Conservation (phyloP, 2,797 vertebrate species). For the Pterois miles region DNA sequence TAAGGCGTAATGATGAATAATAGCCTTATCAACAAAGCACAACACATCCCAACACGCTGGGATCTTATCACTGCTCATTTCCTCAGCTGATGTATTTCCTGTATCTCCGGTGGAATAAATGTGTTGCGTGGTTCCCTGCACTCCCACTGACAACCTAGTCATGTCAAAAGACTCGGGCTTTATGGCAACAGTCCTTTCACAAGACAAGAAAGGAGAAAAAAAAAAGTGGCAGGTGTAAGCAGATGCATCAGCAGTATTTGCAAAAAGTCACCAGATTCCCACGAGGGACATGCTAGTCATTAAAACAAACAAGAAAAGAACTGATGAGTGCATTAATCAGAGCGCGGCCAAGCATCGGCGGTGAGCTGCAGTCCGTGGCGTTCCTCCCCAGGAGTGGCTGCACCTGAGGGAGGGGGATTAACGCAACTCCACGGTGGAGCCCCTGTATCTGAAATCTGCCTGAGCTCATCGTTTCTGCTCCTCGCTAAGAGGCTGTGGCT, state of each 20-base stretch:
- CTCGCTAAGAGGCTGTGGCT: conserved; percentile 56
- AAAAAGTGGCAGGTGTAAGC: conserved; percentile 67
- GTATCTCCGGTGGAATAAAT: conserved; percentile 54
- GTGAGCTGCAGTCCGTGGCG: conserved; percentile 48
- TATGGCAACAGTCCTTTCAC: conserved; percentile 67
- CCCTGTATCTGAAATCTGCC: conserved; percentile 77
- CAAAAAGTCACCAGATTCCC: conserved; percentile 83
- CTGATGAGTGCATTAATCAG: conserved; percentile 91
- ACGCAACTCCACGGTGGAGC: conserved; percentile 49
- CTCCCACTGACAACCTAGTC: conserved; percentile 59
- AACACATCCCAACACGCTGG: conserved; percentile 68
- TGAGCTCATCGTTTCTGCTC: conserved; percentile 76
- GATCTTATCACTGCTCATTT: conserved; percentile 74
- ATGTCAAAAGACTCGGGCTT: conserved; percentile 60
- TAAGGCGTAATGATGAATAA: conserved; percentile 71
- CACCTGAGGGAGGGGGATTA: conserved; percentile 77
- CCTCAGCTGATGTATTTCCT: conserved; percentile 59
- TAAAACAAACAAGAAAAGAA: conserved; percentile 85
- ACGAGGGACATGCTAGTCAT: conserved; percentile 81
- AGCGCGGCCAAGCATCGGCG: conserved; percentile 61
- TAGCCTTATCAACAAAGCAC: conserved; percentile 74
- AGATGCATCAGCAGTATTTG: conserved; percentile 87
- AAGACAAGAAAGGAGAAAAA: conserved; percentile 35
- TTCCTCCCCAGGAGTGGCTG: conserved; percentile 49
- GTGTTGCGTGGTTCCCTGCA: conserved; percentile 39